Base-by-base conservation (phyloP, 2,113 vertebrate species). In the Globicephala melas region DNA sequence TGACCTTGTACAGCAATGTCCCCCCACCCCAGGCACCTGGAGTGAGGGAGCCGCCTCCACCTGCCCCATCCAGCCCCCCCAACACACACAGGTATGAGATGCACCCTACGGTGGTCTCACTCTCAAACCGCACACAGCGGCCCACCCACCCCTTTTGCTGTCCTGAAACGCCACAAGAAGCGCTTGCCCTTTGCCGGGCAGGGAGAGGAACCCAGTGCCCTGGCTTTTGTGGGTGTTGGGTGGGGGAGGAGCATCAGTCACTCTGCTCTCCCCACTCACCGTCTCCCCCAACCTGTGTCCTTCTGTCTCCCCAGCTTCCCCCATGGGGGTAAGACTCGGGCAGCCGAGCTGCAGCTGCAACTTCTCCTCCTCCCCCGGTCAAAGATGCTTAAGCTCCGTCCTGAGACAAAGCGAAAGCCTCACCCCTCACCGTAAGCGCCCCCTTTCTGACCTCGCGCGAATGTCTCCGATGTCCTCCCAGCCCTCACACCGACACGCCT, bases 171-270 rank as follows among this genome's bases (percentile, higher is more conserved):
- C 44, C 55, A 53, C 33, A 15, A 21, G 36, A 36, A 91, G 68
- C 67, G 33, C 41, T 31, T 84, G 60, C 53, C 81, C 36, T 74
- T 6, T 33, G 44, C 44, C 0, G 6, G 50, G 20, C 89, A 80
- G 55, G 70, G 36, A 67, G 31, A 70, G 50, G 67, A 73, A 77
- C 4, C 4, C 0, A 77, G 18, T 0, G 3, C 79, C 53, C n/a
- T 26, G 50, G 44, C 13, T 18, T 44, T 15, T 14, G 33, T 12
- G 44, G 0, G 6, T 3, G 38, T 2, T 14, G 31, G 62, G n/a
- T 6, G 6, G 18, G 71, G 63, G 8, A 7, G 10, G 58, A 4
- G 47, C 8, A 0, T 5, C 20, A 11, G 13, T 2, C 12, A 8
- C 67, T 31, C 47, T 15, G 5, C 4, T 17, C 63, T 70, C 44